Base-by-base conservation (phyloP, 1,140 invertebrate genomes). In the Drosophila triauraria region DNA sequence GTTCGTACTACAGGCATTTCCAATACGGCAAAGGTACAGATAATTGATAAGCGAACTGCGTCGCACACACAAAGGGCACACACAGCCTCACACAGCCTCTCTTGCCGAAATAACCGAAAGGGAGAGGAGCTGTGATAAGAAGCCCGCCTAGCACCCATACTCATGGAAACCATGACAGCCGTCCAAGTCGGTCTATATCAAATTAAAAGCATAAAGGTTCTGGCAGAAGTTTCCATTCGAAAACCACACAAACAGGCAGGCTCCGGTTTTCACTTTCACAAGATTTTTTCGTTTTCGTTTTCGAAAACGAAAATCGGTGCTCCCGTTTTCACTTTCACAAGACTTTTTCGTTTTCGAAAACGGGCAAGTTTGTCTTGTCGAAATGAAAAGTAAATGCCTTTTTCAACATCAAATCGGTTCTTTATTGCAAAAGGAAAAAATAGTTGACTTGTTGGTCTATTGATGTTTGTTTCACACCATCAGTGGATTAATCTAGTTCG, bases 1-100 rank as follows among this genome's bases (percentile, higher is more conserved):
- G 20, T 53, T 61, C 46, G 25, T 53, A 64, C 23, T 58, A 50
- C 43, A 75, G 13, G 23, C 53, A 64, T 75, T 75, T 75, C 75
- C 71, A 78, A 78, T 78, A 68, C 50, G 20, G 59, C 53, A 74
- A 77, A 71, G 53, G 58, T 63, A 85, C 50, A 74, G 74, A 59
- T 43, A 75, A 78, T 75, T 87, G 83, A 87, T 88, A 87, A 88
- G 84, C 32, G 23, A 65, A 48, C 62, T 56, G 57, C 32, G 68
- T 48, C 50, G 44, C 50, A 53, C 53, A 67, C 44, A 68, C 58
- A 63, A 63, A 67, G 53, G 63, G 44, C 74, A 35, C 7, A 32
- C 30, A 32, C 30, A 32, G 8, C 9, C 32, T 3, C 23, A 61
- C n/a, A 53, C 17, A 32, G 50, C 15, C 48, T 1, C 32, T 38